Conservation (phyloP, 2,113 vertebrate genomes). For the Taxidea taxus region DNA sequence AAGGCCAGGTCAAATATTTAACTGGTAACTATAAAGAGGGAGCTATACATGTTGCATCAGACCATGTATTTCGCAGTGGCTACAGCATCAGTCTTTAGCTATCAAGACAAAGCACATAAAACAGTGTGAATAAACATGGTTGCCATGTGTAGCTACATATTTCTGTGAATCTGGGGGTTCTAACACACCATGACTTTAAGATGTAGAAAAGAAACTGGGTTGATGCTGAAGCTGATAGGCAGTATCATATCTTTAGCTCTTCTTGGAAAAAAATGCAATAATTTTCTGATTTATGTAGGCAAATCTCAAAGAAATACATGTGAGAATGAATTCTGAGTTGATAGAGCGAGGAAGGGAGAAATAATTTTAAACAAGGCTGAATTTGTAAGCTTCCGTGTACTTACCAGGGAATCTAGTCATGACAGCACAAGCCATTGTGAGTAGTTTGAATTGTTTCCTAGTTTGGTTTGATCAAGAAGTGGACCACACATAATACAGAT, state of each 20-base stretch:
- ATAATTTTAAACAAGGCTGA: not conserved
- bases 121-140: not conserved
- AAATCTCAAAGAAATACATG: not conserved
- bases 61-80: not conserved
- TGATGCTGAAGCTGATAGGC: not conserved
- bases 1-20: constrained; percentile 3
- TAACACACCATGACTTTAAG: not conserved
- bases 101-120: not conserved
- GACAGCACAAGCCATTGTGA: not conserved
- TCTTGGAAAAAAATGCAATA: not conserved
- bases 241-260: not conserved
- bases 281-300: not conserved
- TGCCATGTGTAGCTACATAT: not conserved
- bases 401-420: not conserved
- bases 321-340: not conserved
- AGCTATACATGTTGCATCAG: not conserved
- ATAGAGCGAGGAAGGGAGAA: not conserved
- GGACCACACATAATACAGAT: fast-evolving
- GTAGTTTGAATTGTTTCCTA: not conserved
- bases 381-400: not conserved
- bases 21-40: not conserved
- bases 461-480: not conserved
- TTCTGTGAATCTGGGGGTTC: not conserved
- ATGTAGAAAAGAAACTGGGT: not conserved
- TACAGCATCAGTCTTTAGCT: not conserved